Evolutionary conservation across 2,888 invertebrate genomes (phyloP).

Genomic region (Schizaphis graminum): DNA sequence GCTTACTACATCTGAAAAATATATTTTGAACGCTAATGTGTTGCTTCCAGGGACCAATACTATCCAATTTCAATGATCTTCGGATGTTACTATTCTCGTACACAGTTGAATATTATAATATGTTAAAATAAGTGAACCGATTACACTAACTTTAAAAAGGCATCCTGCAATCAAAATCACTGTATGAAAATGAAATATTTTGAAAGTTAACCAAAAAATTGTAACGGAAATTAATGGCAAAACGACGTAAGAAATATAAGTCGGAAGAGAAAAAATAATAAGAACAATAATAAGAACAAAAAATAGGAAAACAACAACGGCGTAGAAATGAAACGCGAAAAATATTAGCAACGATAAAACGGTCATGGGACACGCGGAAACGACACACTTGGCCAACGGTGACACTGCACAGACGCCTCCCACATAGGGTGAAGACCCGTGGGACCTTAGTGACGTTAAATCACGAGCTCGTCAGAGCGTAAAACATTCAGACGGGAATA

Average conservation of each 20-base stretch:
- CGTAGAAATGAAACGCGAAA: not conserved
- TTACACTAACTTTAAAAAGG: not conserved
- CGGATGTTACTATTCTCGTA: no score
- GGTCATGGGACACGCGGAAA: not conserved
- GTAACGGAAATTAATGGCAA: not conserved
- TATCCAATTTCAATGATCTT: not conserved
- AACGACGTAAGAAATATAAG: not conserved
- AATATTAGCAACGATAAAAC: not conserved
- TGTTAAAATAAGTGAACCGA: not conserved
- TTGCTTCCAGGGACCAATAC: not conserved
- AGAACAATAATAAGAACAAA: not conserved
- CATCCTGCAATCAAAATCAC: not conserved
- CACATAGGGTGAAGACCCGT: not conserved
- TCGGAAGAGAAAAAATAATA: not conserved
- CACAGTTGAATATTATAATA: not conserved
- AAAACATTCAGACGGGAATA: slow-evolving; percentile 5
- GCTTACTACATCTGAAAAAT: no score
- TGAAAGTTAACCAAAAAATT: not conserved
- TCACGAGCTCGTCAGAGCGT: not conserved
- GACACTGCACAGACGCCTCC: not conserved
- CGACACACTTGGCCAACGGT: not conserved
- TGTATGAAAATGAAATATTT: not conserved
- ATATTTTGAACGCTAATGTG: no score
- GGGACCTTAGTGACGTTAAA: not conserved
- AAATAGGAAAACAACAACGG: not conserved